Percentiles rank a stretch among this genome's conserved stretches.
These are phyloP conservation scores for Lithophane leautieri DNA, from an alignment of 2,888 invertebrate genomes.

Conservation along the genomic window DNA sequence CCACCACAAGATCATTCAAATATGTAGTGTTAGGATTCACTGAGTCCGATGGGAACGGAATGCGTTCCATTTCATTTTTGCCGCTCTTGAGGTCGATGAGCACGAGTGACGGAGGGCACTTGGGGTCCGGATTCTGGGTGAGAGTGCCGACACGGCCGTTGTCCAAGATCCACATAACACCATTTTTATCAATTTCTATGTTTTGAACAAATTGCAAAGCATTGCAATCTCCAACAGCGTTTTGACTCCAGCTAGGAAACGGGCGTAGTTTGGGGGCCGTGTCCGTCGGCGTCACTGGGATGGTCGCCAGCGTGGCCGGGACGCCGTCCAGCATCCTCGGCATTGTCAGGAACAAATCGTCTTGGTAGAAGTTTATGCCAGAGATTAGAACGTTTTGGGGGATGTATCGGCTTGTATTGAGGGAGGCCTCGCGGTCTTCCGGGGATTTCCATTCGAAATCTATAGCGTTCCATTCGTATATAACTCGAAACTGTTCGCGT, in stretches of 20 bases:
- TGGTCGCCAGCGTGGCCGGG: slow-evolving; percentile 92
- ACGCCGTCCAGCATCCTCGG: slow-evolving; percentile 93
- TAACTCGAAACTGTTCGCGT: slow-evolving; percentile 92
- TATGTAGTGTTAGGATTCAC: slow-evolving; percentile 91
- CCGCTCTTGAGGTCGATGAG: slow-evolving; percentile 92
- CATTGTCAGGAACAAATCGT: slow-evolving; percentile 92
- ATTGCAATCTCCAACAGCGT: slow-evolving; percentile 92
- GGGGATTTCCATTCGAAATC: slow-evolving; percentile 93
- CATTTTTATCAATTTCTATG: slow-evolving; percentile 93
- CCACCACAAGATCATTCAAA: slow-evolving; percentile 93
- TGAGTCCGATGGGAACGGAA: slow-evolving; percentile 91
- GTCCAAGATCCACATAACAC: slow-evolving; percentile 93
- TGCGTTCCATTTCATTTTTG: slow-evolving; percentile 89
- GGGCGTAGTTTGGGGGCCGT: slow-evolving; percentile 91
- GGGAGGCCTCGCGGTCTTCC: slow-evolving; percentile 88
- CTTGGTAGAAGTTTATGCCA: slow-evolving; percentile 92
- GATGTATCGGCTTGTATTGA: slow-evolving; percentile 91
- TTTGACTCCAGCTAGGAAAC: slow-evolving; percentile 93
- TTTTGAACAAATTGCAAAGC: slow-evolving; percentile 94
- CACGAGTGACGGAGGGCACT: slow-evolving; percentile 93
- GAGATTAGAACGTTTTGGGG: slow-evolving; percentile 92
- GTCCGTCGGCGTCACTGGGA: slow-evolving; percentile 84
- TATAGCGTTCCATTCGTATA: slow-evolving; percentile 93
- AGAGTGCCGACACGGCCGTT: slow-evolving; percentile 92
- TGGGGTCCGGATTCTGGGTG: slow-evolving; percentile 86